Percentiles rank a stretch among this genome's conserved stretches.
Conservation (phyloP, 2,113 vertebrate species). For the Cariama cristata region DNA sequence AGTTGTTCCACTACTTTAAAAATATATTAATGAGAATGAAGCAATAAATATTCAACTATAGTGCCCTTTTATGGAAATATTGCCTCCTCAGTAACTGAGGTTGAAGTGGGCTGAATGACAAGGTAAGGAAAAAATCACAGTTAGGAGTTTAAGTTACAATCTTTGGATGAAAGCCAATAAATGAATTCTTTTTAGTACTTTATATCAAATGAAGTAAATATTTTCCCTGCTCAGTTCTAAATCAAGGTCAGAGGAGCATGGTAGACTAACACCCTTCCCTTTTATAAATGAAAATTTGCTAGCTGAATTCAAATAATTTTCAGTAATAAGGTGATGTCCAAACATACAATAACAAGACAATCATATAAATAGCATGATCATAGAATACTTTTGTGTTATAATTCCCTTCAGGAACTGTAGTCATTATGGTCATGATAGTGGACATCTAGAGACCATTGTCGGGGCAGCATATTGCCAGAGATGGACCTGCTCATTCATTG, state of each 20-base stretch:
- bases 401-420: background rate
- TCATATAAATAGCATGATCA: background rate
- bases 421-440: accelerated
- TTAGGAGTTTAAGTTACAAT: background rate
- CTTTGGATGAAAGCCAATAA: background rate
- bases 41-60: background rate
- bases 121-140: background rate
- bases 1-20: background rate
- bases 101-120: background rate
- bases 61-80: background rate
- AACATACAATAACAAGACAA: background rate
- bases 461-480: background rate
- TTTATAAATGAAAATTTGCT: background rate
- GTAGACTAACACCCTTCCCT: background rate
- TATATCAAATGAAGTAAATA: background rate
- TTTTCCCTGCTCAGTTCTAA: background rate
- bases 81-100: background rate
- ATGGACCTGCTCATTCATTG: background rate
- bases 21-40: background rate
- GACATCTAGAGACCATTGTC: background rate
- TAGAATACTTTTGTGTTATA: background rate
- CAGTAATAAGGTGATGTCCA: background rate
- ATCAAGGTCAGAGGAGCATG: background rate
- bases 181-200: background rate
- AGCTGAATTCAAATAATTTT: background rate